Conservation (phyloP, 2,113 vertebrate genomes). For the Scomber scombrus region DNA sequence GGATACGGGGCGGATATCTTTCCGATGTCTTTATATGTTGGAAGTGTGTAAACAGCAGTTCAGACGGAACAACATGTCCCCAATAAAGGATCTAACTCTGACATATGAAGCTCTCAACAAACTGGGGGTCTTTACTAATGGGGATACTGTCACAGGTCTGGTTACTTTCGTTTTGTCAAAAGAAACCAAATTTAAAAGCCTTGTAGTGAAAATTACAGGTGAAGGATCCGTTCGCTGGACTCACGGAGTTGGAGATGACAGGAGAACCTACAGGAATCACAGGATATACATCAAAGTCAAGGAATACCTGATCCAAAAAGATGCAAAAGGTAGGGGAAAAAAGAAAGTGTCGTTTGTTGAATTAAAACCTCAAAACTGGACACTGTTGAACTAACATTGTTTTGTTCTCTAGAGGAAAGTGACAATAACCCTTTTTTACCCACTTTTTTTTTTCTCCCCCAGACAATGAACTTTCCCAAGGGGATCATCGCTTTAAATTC, state of each 20-base stretch:
- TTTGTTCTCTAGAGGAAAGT: background rate
- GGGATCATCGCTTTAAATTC: conserved; percentile 72
- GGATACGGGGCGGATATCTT: too few relatives aligned
- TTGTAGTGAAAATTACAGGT: conserved; percentile 73
- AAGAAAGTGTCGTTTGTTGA: background rate
- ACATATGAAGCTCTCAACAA: too few relatives aligned
- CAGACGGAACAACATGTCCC: too few relatives aligned
- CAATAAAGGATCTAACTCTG: too few relatives aligned
- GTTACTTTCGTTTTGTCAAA: conserved; percentile 48
- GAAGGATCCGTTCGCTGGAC: conserved; percentile 64
- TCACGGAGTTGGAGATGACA: conserved; percentile 1
- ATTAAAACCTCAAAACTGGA: background rate
- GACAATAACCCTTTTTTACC: background rate
- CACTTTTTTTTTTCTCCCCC: conserved; percentile 14
- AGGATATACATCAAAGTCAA: conserved; percentile 54
- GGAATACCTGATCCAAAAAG: conserved; percentile 55
- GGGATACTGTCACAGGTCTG: conserved; percentile 7
- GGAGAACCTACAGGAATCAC: conserved; percentile 63
- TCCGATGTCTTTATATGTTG: too few relatives aligned
- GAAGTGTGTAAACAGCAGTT: too few relatives aligned
- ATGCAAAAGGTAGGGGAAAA: conserved; percentile 38
- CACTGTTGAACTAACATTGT: too few relatives aligned
- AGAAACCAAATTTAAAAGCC: conserved; percentile 60
- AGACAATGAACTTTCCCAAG: conserved; percentile 64
- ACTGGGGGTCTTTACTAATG: too few relatives aligned